phyloP scores from a whole-genome alignment of 2,797 vertebrate species.

The Urosaurus nigricauda region DNA sequence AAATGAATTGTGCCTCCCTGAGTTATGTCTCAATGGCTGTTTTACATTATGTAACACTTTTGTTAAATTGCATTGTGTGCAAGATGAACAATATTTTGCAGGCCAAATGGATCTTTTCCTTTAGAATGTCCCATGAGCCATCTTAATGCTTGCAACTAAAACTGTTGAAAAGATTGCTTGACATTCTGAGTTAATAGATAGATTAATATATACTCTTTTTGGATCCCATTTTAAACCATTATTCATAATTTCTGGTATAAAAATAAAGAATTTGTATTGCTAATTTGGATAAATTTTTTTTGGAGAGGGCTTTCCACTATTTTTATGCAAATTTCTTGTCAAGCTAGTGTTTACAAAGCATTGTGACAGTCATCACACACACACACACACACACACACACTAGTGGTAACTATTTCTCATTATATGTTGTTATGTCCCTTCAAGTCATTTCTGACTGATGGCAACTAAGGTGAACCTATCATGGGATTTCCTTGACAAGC shows the following conservation, averaged over 20 bases:
- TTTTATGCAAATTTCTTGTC: not conserved
- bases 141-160: slow-evolving; percentile 58
- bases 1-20: not conserved
- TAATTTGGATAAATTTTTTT: not conserved
- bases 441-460: no score
- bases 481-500: no score
- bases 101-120: slow-evolving; percentile 54
- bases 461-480: no score
- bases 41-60: slow-evolving; percentile 45
- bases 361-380: not conserved
- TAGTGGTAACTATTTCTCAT: not conserved
- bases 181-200: slow-evolving; percentile 37
- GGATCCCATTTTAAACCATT: slow-evolving; percentile 40
- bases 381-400: no score
- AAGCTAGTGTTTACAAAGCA: not conserved
- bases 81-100: slow-evolving; percentile 60
- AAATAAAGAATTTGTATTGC: slow-evolving; percentile 1
- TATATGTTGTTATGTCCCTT: no score
- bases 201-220: slow-evolving; percentile 50
- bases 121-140: slow-evolving; percentile 57
- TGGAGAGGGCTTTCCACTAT: not conserved
- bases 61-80: slow-evolving; percentile 57
- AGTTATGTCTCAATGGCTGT: slow-evolving; percentile 21
- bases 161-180: slow-evolving; percentile 53
- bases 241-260: not conserved